Evolutionary conservation across 1,140 invertebrate genomes (phyloP).

Genomic region (Ceratosolen solmsi): DNA sequence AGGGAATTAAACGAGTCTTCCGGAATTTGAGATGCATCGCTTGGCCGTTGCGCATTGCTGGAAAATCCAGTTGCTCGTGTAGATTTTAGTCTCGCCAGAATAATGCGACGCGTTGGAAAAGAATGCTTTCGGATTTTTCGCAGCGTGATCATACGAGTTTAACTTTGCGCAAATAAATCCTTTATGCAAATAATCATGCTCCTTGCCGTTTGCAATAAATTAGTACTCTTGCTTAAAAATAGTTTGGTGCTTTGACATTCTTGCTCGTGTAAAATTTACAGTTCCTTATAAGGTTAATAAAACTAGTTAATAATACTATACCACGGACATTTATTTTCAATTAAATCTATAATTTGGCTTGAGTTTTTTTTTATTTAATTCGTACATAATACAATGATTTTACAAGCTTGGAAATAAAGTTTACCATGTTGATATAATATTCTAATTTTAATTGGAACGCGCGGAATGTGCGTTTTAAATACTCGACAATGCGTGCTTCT

Average conservation of each 20-base stretch:
- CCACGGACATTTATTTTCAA: neutral
- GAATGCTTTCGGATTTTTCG: slow-evolving; percentile 13
- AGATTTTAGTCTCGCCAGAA: slow-evolving; percentile 29
- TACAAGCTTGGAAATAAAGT: neutral
- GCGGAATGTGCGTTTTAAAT: neutral
- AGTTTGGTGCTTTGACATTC: neutral
- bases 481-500: neutral
- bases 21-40: slow-evolving; percentile 45
- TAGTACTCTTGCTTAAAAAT: neutral
- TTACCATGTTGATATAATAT: neutral
- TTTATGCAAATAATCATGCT: neutral
- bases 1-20: slow-evolving; percentile 28
- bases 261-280: neutral
- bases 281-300: neutral
- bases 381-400: slow-evolving; percentile 7
- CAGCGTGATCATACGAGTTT: neutral
- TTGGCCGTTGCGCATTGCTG: neutral
- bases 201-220: neutral
- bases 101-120: slow-evolving; percentile 7
- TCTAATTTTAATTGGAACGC: neutral
- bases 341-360: slow-evolving; percentile 11
- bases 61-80: slow-evolving; percentile 7
- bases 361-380: neutral
- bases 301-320: neutral
- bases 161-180: neutral